phyloP scores from a whole-genome alignment of 2,888 invertebrate species.

The Oegoconia quadripuncta region DNA sequence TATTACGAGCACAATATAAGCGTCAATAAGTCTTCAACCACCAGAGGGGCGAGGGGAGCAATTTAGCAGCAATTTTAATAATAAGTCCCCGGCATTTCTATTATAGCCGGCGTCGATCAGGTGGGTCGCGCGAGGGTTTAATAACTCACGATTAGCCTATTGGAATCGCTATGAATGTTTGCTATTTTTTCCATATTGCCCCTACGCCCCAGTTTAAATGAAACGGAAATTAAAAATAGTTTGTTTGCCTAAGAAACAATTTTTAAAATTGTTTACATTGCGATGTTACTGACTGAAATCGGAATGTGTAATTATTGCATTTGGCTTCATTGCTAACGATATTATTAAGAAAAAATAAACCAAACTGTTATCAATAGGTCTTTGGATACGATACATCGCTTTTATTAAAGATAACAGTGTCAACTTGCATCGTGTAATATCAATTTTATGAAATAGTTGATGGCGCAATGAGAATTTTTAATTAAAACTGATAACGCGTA shows the following conservation, averaged over 20 bases:
- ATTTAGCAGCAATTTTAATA: constrained; percentile 80
- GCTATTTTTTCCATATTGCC: constrained; percentile 68
- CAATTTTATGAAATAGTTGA: constrained; percentile 40
- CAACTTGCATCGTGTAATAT: constrained; percentile 10
- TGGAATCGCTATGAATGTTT: constrained; percentile 77
- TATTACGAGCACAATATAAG: constrained; percentile 39
- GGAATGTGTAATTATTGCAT: too few species aligned
- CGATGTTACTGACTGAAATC: too few species aligned
- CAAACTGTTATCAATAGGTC: too few species aligned
- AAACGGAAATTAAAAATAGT: constrained; percentile 61
- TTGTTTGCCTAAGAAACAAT: constrained; percentile 25
- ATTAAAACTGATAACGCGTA: constrained; percentile 73
- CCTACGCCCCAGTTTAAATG: constrained; percentile 36
- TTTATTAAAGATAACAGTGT: constrained; percentile 6
- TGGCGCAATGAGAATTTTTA: constrained; percentile 50
- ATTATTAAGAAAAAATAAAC: too few species aligned
- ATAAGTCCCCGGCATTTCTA: constrained; percentile 79
- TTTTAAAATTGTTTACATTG: constrained; percentile 1
- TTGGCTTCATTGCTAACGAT: too few species aligned
- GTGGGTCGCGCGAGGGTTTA: constrained; percentile 72
- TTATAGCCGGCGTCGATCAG: constrained; percentile 77
- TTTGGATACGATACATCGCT: too few species aligned
- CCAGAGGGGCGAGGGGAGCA: constrained; percentile 70
- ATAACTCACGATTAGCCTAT: constrained; percentile 78
- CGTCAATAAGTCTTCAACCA: constrained; percentile 50